phyloP scores from a whole-genome alignment of 1,140 invertebrate species.

The Lepidurus arcticus region DNA sequence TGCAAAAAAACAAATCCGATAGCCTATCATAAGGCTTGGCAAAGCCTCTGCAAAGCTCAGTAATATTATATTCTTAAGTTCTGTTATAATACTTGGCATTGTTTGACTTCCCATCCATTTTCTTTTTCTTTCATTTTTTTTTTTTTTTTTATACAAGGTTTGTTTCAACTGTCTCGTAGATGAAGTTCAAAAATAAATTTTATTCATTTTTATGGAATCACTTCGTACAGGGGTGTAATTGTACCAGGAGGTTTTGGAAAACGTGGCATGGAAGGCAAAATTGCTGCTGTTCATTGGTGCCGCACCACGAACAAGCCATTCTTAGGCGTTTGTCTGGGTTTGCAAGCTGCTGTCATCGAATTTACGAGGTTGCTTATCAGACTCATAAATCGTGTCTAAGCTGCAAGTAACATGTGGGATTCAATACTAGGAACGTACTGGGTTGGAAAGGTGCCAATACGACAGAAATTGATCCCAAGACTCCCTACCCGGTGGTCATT shows the following conservation, averaged over 20 bases:
- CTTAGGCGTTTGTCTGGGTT: conserved; percentile 91
- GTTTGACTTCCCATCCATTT: no score
- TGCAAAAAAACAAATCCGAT: conserved; percentile 68
- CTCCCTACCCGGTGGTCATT: conserved; percentile 76
- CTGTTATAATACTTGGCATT: no score
- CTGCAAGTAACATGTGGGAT: not conserved
- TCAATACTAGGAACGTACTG: conserved; percentile 65
- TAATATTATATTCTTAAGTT: not conserved
- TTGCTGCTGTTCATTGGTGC: conserved; percentile 88
- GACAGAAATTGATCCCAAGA: conserved; percentile 73
- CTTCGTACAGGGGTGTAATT: conserved; percentile 70
- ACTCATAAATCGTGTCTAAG: not conserved
- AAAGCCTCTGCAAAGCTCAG: conserved; percentile 71
- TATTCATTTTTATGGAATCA: conserved; percentile 34
- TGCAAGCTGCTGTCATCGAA: conserved; percentile 96
- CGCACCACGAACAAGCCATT: conserved; percentile 82
- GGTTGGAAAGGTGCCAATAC: conserved; percentile 72
- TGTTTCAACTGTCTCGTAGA: not conserved
- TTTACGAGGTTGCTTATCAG: conserved; percentile 58
- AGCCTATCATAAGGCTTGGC: conserved; percentile 90
- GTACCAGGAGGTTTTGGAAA: conserved; percentile 97
- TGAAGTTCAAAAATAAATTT: not conserved
- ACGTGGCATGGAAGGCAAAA: conserved; percentile 93
- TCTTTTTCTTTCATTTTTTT: no score
- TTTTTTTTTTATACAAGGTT: not conserved